phyloP scores from a whole-genome alignment of 2,888 invertebrate genomes.

The Furcula furcula region DNA sequence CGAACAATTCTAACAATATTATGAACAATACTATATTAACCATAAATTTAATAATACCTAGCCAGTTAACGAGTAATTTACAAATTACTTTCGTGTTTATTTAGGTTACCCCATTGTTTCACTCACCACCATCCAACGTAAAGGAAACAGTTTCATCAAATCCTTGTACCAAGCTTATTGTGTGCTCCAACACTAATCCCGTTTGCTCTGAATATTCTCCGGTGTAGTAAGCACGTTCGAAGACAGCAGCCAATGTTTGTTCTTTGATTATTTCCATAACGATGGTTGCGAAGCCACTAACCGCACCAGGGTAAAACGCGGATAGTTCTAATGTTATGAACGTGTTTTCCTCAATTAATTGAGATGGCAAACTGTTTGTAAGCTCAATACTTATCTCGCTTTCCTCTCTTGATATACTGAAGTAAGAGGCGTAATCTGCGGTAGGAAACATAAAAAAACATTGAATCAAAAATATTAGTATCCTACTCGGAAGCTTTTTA shows the following conservation, averaged over 20 bases:
- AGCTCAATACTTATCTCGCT: not conserved
- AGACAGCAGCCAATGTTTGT: constrained; percentile 9
- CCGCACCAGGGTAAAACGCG: not conserved
- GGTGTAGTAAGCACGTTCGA: constrained; percentile 32
- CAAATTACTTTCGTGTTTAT: not conserved
- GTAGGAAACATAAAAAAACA: too few species aligned
- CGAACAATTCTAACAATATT: too few species aligned
- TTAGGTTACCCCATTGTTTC: not conserved
- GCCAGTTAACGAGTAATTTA: not conserved
- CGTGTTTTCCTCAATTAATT: constrained; percentile 1
- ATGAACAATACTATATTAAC: constrained; percentile 1
- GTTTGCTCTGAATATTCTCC: constrained; percentile 31
- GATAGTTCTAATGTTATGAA: constrained; percentile 1
- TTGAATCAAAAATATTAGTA: too few species aligned
- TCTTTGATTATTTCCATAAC: constrained; percentile 1
- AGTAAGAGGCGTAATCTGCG: not conserved
- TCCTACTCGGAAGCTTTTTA: too few species aligned
- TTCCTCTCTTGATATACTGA: not conserved
- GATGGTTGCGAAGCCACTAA: constrained; percentile 1
- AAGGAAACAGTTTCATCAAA: constrained; percentile 34
- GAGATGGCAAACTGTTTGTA: not conserved
- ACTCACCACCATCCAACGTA: constrained; percentile 37
- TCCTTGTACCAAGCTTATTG: constrained; percentile 33
- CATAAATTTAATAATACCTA: not conserved
- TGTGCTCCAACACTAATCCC: constrained; percentile 29